Percentiles rank a stretch among this genome's conserved stretches.
These are phyloP conservation scores for Lophura nycthemera DNA, from an alignment of 2,113 vertebrate species.

Conservation along the genomic window DNA sequence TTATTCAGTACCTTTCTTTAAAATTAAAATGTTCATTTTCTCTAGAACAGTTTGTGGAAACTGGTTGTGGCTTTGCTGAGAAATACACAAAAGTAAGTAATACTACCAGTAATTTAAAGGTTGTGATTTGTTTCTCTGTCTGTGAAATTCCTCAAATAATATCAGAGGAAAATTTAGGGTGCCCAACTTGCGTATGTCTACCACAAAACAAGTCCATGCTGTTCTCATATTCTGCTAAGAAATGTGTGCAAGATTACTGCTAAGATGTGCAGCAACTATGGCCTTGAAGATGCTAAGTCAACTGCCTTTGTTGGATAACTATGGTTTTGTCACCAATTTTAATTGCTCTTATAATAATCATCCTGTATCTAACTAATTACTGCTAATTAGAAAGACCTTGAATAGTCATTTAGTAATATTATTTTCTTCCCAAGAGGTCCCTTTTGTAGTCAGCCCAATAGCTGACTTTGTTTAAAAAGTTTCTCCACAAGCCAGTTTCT, in stretches of 20 bases:
- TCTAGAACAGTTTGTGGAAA: background rate
- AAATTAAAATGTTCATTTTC: background rate
- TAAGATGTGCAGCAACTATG: background rate
- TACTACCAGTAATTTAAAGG: background rate
- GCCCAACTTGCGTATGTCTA: background rate
- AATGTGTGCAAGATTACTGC: background rate
- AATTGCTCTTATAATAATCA: background rate
- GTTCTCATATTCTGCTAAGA: background rate
- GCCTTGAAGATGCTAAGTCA: background rate
- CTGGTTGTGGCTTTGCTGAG: background rate
- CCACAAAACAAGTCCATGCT: background rate
- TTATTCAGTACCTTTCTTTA: background rate
- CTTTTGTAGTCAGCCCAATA: background rate
- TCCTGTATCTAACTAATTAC: background rate
- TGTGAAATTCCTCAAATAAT: background rate
- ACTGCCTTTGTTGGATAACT: background rate
- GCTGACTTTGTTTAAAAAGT: background rate
- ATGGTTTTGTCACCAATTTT: background rate
- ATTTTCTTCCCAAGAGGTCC: background rate
- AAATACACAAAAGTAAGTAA: background rate
- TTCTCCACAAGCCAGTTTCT: background rate
- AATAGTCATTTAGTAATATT: background rate
- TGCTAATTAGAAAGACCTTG: background rate
- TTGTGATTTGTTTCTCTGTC: background rate
- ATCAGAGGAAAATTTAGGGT: background rate